Percentiles rank a stretch among this genome's conserved stretches.
These are phyloP conservation scores for Agrochola lychnidis DNA, from an alignment of 2,888 invertebrate genomes.

Conservation along the genomic window DNA sequence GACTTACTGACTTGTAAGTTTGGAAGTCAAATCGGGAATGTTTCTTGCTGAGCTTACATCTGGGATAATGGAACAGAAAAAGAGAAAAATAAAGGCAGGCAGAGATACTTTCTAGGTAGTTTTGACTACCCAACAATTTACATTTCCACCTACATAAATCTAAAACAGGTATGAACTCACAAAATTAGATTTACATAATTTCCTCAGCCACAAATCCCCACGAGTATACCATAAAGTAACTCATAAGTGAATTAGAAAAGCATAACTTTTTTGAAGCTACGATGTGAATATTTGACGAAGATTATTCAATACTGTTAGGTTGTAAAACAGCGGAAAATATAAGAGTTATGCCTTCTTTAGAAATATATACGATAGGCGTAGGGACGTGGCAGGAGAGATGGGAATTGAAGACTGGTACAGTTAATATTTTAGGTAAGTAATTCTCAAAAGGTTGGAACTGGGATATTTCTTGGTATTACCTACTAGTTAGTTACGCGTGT, in stretches of 20 bases:
- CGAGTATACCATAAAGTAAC: constrained; percentile 39
- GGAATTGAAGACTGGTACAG: background rate
- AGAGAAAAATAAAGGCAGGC: background rate
- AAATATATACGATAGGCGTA: constrained; percentile 51
- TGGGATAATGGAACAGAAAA: background rate
- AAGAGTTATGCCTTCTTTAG: constrained; percentile 70
- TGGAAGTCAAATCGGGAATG: background rate
- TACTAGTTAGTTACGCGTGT: background rate
- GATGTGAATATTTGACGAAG: constrained; percentile 72
- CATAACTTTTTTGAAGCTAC: constrained; percentile 54
- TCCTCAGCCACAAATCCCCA: constrained; percentile 39
- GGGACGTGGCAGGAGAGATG: constrained; percentile 16
- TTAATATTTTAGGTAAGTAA: background rate
- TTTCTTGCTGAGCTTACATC: background rate
- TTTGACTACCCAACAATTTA: constrained; percentile 13
- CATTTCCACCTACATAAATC: background rate
- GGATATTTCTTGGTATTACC: background rate
- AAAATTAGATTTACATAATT: constrained; percentile 43
- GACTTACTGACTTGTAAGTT: too few species aligned
- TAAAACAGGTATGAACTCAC: constrained; percentile 24
- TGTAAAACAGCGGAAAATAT: constrained; percentile 72
- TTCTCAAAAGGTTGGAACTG: background rate
- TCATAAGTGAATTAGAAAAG: constrained; percentile 65
- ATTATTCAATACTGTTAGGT: constrained; percentile 67
- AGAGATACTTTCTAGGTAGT: background rate